Percentiles rank a stretch among this genome's conserved stretches.
phyloP scores from a whole-genome alignment of 2,113 vertebrate genomes.

The Pygoscelis antarcticus region DNA sequence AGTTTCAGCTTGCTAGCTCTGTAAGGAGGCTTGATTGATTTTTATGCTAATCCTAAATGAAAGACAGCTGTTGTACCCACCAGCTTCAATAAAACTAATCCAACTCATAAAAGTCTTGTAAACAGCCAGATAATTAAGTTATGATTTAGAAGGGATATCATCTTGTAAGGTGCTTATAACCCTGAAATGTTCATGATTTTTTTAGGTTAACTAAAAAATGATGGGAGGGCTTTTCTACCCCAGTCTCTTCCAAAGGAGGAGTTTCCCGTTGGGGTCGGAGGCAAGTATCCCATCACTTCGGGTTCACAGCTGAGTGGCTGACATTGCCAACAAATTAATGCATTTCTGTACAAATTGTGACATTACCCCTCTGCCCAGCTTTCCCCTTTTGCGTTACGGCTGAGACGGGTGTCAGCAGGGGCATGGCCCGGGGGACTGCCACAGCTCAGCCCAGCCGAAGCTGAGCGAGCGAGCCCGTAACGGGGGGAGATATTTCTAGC shows the following conservation, averaged over 20 bases:
- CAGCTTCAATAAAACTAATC: not conserved
- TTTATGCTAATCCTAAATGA: slow-evolving; percentile 31
- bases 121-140: not conserved
- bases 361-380: rapidly evolving
- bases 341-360: rapidly evolving
- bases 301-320: not conserved
- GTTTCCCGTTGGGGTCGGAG: rapidly evolving
- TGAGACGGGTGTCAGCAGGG: rapidly evolving
- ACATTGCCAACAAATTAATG: rapidly evolving
- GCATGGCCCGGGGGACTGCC: rapidly evolving
- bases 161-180: not conserved
- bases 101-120: not conserved
- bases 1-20: not conserved
- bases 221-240: not conserved
- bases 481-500: not conserved
- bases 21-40: not conserved
- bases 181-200: not conserved
- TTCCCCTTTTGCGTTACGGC: rapidly evolving
- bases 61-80: slow-evolving; percentile 25
- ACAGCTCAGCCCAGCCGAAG: not conserved
- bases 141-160: not conserved
- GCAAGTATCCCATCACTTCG: rapidly evolving
- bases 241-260: not conserved
- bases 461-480: rapidly evolving
- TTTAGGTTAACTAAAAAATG: not conserved